Base-by-base conservation (phyloP, 2,113 vertebrate species). In the Malaclemys terrapin region DNA sequence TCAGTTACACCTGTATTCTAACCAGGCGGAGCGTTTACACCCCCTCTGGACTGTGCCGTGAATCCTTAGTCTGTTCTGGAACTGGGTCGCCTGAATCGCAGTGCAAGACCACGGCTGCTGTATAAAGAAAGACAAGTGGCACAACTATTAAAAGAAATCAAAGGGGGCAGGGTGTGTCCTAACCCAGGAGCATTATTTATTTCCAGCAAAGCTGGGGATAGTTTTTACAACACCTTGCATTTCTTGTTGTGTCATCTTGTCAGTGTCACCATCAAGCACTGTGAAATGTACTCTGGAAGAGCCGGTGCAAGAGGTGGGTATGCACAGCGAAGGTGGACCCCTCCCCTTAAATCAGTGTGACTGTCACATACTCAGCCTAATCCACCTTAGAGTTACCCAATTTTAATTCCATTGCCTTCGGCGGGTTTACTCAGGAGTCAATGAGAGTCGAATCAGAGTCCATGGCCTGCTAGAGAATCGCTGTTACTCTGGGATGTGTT, bases 161-260 rank as follows among this genome's bases (percentile, higher is more conserved):
- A 86, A 53, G 2, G 19, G 31, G 2, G 2, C 19, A 54, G 5
- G 14, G 11, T 53, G 1, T 78, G 29, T 81, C 4, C 10, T 83
- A 6, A 20, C n/a, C 57, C 27, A 76, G 59, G 83, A 89, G 1
- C 20, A 38, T 16, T 2, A 4, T 80, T 1, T 82, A 84, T 0
- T 1, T 19, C 27, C 29, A 49, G 5, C 4, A 11, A 80, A 9
- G 10, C 22, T 17, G 4, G 29, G 1, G 87, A 2, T 4, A n/a
- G 6, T 45, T 54, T n/a, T 4, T 14, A 72, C 3, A 5, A 72
- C 38, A 1, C 0, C 0, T 27, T 89, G 53, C 45, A 11, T 10
- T 42, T 84, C 45, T 20, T 20, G 0, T 5, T n/a, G 62, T 82
- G 2, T 22, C 11, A 16, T 25, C 7, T 4, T 42, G 53, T 10